Evolutionary conservation across 2,113 vertebrate genomes (phyloP), one percentile per base, ranked within the genome.

Genomic region (Onychostruthus taczanowskii): DNA sequence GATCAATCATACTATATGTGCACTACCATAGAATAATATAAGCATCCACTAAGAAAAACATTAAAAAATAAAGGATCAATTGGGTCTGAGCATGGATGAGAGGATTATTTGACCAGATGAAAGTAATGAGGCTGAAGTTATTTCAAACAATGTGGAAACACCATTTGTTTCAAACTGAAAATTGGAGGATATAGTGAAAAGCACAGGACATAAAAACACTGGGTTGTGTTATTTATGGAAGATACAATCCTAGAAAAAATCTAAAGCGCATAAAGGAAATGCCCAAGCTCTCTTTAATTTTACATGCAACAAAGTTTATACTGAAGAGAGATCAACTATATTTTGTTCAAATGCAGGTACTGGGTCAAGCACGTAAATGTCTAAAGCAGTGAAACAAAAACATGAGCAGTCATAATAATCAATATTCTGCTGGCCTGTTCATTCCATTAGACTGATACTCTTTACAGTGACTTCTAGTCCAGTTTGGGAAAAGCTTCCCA

Each of bases 21-120:
- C 31, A 62, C 28, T 63, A 81, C 16, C 50, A 70, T 50, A 50
- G 41, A 35, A 75, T 47, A 91, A 67, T 44, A 76, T 19, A 77
- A 82, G 59, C 79, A 92, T 74, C 39, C 52, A n/a, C 35, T 64
- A 95, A 62, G 33, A 90, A 92, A 84, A 89, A 39, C 18, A 72
- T 87, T 82, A 53, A 84, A 83, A 90, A 85, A 87, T 72, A 56
- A 77, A 67, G 87, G 80, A 94, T 91, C 85, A 87, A 55, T 69
- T 68, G 68, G 47, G 84, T 89, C 63, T 59, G 75, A 94, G 58
- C 41, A 70, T 44, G 85, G 91, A 95, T 97, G 96, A 96, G 96
- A 97, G 90, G 93, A 96, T 97, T 97, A 97, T 94, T 96, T 96
- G 95, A 92, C 9, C 15, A 93, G 93, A 94, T 91, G 79, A 96